Evolutionary conservation across 2,888 invertebrate species (phyloP).

Genomic region (Trypoxylon attenuatum): DNA sequence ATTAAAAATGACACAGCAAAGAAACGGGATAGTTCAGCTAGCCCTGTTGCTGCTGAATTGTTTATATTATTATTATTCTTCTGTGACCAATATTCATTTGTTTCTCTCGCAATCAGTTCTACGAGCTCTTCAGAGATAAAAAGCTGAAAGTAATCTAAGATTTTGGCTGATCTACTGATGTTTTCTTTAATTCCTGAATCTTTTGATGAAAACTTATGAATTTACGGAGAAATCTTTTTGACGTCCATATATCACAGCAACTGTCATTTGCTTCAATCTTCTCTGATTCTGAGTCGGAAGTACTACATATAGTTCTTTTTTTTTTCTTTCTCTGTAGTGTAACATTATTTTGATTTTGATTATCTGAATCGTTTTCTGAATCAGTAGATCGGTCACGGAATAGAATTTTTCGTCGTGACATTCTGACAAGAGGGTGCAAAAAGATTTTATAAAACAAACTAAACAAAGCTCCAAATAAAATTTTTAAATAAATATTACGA

Average conservation of each 20-base stretch:
- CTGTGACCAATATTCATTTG: conserved; percentile 23
- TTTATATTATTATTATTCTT: conserved; percentile 22
- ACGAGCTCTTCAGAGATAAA: conserved; percentile 25
- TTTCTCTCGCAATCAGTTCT: conserved; percentile 16
- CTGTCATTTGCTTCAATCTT: conserved; percentile 19
- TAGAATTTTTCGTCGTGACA: conserved; percentile 11
- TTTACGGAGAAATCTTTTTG: conserved; percentile 20
- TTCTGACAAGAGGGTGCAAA: conserved; percentile 18
- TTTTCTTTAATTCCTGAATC: conserved; percentile 29
- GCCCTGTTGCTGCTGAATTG: conserved; percentile 10
- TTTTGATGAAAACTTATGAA: conserved; percentile 9
- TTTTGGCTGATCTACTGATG: conserved; percentile 21
- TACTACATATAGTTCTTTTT: conserved; percentile 17
- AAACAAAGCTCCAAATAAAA: conserved; percentile 13
- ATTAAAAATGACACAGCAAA: conserved; percentile 27
- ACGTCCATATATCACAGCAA: conserved; percentile 16
- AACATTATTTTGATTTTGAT: conserved; percentile 13
- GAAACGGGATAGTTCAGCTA: conserved; percentile 21
- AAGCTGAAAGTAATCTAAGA: conserved; percentile 24
- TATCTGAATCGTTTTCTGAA: conserved; percentile 9
- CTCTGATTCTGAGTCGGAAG: conserved; percentile 20
- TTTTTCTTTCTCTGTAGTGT: conserved; percentile 10
- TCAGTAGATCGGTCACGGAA: conserved; percentile 7
- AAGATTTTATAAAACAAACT: conserved; percentile 25
- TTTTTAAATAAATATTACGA: conserved; percentile 15